Evolutionary conservation across 2,113 vertebrate genomes (phyloP), one percentile per base, ranked within the genome.

Genomic region (Phoenicopterus ruber): DNA sequence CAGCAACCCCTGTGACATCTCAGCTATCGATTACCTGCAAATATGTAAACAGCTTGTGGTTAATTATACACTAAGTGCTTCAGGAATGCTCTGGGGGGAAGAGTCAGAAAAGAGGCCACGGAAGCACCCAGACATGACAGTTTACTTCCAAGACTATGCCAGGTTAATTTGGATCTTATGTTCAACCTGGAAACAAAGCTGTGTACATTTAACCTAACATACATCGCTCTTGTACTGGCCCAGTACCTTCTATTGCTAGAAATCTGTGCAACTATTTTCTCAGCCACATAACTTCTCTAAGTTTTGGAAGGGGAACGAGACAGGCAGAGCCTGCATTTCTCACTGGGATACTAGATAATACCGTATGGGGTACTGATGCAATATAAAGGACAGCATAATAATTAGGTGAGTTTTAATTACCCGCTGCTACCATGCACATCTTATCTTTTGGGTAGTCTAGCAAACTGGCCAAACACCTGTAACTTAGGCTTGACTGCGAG

Each of bases 361-460:
- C 12, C 0, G 0, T 20, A 40, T 1, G 1, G 28, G 40, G 8
- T 72, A 38, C 36, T 21, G 54, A 57, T 14, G 58, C 36, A 42
- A 47, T 8, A 20, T 3, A 61, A 0, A 36, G 15, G 17, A 16
- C 9, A 73, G 17, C 0, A 12, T 38, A 47, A 67, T 32, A n/a
- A 76, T 28, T 18, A 57, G 29, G 16, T 3, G 46, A 28, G 40
- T 21, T 85, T 76, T 76, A 72, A 93, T 52, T 61, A 69, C 25
- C n/a, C 2, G 2, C 70, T 88, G 59, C 57, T 55, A 54, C 50
- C 46, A 38, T 17, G 2, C 24, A 11, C 31, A 11, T 8, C 13
- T 24, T 13, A 32, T 18, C 46, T 25, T 34, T 38, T 1, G 17
- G 38, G 42, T 16, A 38, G 47, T 6, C 50, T 7, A 34, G 44